These are phyloP conservation scores for Miltochrista miniata DNA, from an alignment of 2,888 invertebrate species.

Conservation along the genomic window DNA sequence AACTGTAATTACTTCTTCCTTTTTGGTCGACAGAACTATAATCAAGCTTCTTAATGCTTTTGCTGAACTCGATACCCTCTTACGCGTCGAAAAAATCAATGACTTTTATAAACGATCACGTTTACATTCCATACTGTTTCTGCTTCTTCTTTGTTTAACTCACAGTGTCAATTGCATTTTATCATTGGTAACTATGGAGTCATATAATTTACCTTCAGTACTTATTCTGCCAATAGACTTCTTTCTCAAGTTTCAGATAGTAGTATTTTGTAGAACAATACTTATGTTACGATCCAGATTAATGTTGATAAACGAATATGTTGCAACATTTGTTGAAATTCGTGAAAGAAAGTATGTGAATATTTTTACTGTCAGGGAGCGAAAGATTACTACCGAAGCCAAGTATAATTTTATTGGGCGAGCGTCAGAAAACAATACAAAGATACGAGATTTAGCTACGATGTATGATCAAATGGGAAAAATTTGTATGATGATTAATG, in stretches of 20 bases:
- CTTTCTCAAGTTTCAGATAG: constrained; percentile 53
- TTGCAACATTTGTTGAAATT: constrained; percentile 45
- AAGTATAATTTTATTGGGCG: constrained; percentile 43
- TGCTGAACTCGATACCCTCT: neutral
- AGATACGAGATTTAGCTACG: constrained; percentile 52
- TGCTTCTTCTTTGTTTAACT: constrained; percentile 27
- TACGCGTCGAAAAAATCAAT: constrained; percentile 17
- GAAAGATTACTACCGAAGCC: constrained; percentile 25
- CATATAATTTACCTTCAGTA: constrained; percentile 15
- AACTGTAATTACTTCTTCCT: neutral
- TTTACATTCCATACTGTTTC: constrained; percentile 20
- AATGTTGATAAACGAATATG: constrained; percentile 46
- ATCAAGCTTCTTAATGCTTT: neutral
- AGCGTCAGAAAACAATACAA: constrained; percentile 40
- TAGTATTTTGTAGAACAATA: constrained; percentile 50
- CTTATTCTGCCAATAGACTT: constrained; percentile 38
- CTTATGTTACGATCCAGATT: constrained; percentile 48
- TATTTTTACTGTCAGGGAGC: constrained; percentile 41
- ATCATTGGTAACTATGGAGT: constrained; percentile 30
- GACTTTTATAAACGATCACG: constrained; percentile 43
- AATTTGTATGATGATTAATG: constrained; percentile 49
- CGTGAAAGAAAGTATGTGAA: constrained; percentile 32
- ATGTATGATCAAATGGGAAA: constrained; percentile 56
- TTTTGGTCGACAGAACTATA: neutral
- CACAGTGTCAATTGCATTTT: constrained; percentile 29